Evolutionary conservation across 2,113 vertebrate genomes (phyloP).

Genomic region (Sus scrofa): T2T-Sscrofa CM000817.6:38225001-38225500

Average conservation of each 20-base stretch:
- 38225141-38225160: neutral
- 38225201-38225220: slow-evolving; percentile 34
- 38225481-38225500: neutral
- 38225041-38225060: neutral
- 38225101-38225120: neutral
- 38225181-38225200: neutral
- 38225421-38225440: neutral
- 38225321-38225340: neutral
- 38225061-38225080: neutral
- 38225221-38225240: neutral
- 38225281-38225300: neutral
- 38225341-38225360: neutral
- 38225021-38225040: neutral
- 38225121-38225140: neutral
- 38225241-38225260: slow-evolving; percentile 3
- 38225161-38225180: slow-evolving; percentile 35
- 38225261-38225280: slow-evolving; percentile 21
- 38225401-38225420: neutral
- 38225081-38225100: neutral
- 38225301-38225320: neutral
- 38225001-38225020: neutral
- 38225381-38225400: fast-evolving
- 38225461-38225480: neutral
- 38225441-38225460: neutral
- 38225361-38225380: neutral